Evolutionary conservation across 2,888 invertebrate genomes (phyloP), one percentile per base, ranked within the genome.

Genomic region (Ennomos quercinarius): DNA sequence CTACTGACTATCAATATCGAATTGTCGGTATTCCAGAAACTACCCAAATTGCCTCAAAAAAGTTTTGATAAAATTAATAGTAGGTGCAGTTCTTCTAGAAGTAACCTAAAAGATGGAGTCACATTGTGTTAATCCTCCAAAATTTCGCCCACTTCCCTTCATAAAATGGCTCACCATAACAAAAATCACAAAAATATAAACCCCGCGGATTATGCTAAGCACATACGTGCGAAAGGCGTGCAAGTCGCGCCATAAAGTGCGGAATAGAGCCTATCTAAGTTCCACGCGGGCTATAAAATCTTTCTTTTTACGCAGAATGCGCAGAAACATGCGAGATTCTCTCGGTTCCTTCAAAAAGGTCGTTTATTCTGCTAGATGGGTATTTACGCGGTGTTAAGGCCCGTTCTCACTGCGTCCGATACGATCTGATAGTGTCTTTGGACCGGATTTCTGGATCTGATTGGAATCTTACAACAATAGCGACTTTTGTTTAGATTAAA

Each of bases 291-390:
- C 56, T 34, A 62, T 66, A 66, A 66, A 66, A 58, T 66, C 62
- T 62, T 66, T 66, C 60, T 61, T 56, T 60, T 61, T 61, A 55
- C 53, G 40, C 56, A 36, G 55, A 62, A 60, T 58, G 49, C 57
- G 61, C 55, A 56, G 51, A 50, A 42, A 57, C 64, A 60, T 57
- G 64, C 61, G 50, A 64, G 57, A 42, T 40, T 42, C 59, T 13
- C 58, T 42, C 51, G 37, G 27, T 47, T 51, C 42, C 46, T 54
- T 50, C 50, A 61, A 55, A 61, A 55, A 56, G 47, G 46, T 56
- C 60, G 47, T 52, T 61, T 51, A 55, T 59, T 55, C 27, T 44
- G 39, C 12, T 43, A 12, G 48, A 56, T 48, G 42, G 43, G 27
- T 47, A 46, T 49, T 48, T 56, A 56, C 49, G 47, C 37, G 37